Evolutionary conservation across 1,140 invertebrate species (phyloP), one percentile per base, ranked within the genome.

Genomic region (Andricus grossulariae): DNA sequence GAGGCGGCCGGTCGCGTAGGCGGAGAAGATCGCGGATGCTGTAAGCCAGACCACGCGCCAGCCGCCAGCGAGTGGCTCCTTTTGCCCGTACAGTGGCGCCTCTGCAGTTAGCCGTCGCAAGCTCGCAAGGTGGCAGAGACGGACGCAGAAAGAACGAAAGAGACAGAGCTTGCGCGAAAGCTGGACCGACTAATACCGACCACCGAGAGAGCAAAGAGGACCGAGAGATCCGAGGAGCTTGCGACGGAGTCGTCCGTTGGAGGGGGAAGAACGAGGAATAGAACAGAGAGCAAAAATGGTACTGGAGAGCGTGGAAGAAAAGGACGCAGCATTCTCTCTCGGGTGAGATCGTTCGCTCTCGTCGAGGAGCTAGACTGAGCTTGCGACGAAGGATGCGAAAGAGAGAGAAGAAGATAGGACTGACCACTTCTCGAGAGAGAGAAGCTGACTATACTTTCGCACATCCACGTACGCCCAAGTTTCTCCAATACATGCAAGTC

Each of bases 11-110:
- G 86, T 83, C 88, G 89, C 88, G 89, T 89, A 91, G 89, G 88
- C 89, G 89, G 90, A 90, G 88, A 86, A 86, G 86, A 86, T 88
- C 86, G 86, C 90, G 89, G 90, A 91, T 90, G 90, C 90, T 91
- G 90, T 90, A 88, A 87, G 86, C 86, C 83, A 88, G 87, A 85
- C 83, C 85, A 86, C 85, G 87, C 87, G 83, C 85, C 84, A 85
- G 86, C 84, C 77, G 73, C 80, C 82, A 84, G 85, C 87, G 85
- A 85, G 84, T 86, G 88, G 85, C 32, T 80, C 82, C 82, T 82
- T 82, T 79, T 71, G 80, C 77, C 90, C 90, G 90, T 84, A 90
- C 87, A 85, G 90, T 91, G 90, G 90, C 90, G 89, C 90, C 90
- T 71, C 89, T 84, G 51, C 32, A 83, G 86, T 66, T 84, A 73